Conservation (phyloP, 2,113 vertebrate genomes). For the Megalops atlanticus region DNA sequence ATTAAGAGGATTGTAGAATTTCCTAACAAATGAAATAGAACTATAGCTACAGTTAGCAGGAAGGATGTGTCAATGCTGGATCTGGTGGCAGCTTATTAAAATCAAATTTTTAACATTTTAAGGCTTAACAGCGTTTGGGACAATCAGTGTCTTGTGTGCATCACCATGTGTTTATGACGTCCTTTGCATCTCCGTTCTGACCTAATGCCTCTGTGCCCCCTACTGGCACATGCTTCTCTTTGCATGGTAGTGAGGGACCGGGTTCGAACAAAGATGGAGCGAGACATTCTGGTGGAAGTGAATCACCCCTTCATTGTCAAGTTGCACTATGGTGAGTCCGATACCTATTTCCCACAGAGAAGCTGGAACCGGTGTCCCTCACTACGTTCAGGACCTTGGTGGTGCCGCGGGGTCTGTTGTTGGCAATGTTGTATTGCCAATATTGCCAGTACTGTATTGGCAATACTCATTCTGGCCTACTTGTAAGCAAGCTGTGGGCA, state of each 20-base stretch:
- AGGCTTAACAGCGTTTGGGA: neutral
- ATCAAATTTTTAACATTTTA: neutral
- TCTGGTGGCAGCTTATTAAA: neutral
- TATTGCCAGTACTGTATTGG: neutral
- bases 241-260: conserved; percentile 85
- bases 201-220: conserved; percentile 40
- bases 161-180: too few relatives aligned
- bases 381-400: neutral
- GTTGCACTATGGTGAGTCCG: conserved; percentile 92
- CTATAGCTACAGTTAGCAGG: neutral
- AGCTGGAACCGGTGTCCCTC: neutral
- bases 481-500: too few relatives aligned
- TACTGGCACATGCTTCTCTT: conserved; percentile 29
- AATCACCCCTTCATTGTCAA: conserved; percentile 99
- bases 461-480: neutral
- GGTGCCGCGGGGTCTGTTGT: too few relatives aligned
- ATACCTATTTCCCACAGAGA: neutral
- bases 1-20: neutral
- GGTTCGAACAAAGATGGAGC: conserved; percentile 96
- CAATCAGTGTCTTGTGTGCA: neutral
- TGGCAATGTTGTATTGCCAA: neutral
- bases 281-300: conserved; percentile 97
- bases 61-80: neutral
- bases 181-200: conserved; percentile 52
- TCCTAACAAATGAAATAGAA: neutral